Percentiles rank a stretch among this genome's conserved stretches.
These are phyloP conservation scores for Chrysocyon brachyurus DNA, from an alignment of 2,797 vertebrate species.

Conservation along the genomic window DNA sequence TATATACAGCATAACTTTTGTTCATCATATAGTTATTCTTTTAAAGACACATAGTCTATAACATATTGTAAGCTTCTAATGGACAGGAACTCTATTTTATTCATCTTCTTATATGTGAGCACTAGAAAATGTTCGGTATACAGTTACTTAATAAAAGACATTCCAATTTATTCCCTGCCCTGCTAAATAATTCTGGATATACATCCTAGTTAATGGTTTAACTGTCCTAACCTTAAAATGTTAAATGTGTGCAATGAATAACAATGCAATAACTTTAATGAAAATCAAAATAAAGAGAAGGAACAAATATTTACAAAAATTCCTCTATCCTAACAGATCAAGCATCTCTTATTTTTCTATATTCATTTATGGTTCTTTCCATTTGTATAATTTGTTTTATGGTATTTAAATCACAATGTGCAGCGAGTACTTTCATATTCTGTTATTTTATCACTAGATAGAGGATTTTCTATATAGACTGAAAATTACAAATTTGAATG, in stretches of 20 bases:
- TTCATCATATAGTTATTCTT: constrained; percentile 1
- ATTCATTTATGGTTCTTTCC: neutral
- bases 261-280: neutral
- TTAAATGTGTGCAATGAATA: neutral
- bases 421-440: neutral
- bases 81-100: constrained; percentile 1
- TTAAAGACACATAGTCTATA: neutral
- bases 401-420: constrained; percentile 33
- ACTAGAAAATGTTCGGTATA: constrained; percentile 31
- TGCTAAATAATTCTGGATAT: neutral
- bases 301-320: neutral
- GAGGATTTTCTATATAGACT: neutral
- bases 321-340: neutral
- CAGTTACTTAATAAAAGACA: constrained; percentile 28
- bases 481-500: constrained; percentile 32
- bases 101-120: neutral
- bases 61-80: neutral
- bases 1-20: neutral
- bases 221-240: neutral
- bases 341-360: neutral
- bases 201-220: neutral
- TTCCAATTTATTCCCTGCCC: neutral
- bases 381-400: neutral
- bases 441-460: neutral
- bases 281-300: neutral